These are phyloP conservation scores for Sebastes oblongus DNA, from an alignment of 2,797 vertebrate species.

Conservation along the genomic window DNA sequence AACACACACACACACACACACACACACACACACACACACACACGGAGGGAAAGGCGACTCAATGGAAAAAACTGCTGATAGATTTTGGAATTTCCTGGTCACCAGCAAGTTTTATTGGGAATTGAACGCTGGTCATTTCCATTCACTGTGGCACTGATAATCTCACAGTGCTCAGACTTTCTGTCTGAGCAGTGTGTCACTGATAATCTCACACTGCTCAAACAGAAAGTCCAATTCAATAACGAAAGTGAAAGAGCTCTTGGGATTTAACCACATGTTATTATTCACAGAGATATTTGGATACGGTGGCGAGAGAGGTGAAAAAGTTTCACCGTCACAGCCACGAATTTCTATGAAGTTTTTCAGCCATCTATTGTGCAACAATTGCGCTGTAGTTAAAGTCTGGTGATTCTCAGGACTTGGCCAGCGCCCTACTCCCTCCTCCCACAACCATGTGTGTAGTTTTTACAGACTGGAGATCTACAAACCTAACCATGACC, in stretches of 20 bases:
- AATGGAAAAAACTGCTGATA: slow-evolving; percentile 60
- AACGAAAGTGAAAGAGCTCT: slow-evolving; percentile 9
- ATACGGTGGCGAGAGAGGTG: not conserved
- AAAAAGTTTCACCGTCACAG: not conserved
- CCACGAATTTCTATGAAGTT: slow-evolving; percentile 37
- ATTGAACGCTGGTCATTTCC: not conserved
- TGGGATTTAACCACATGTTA: not conserved
- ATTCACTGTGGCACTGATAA: not conserved
- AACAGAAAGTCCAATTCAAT: not conserved
- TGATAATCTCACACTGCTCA: not conserved
- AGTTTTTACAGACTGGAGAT: slow-evolving; percentile 51
- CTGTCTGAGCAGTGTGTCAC: too few relatives aligned
- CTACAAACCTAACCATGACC: slow-evolving; percentile 69
- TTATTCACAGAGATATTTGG: not conserved
- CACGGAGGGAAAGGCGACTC: slow-evolving; percentile 44
- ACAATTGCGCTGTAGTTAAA: slow-evolving; percentile 13
- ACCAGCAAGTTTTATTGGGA: slow-evolving; percentile 16
- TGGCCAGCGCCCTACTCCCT: slow-evolving; percentile 37
- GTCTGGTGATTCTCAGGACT: slow-evolving; percentile 46
- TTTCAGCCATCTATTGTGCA: slow-evolving; percentile 53
- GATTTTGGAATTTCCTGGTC: slow-evolving; percentile 60
- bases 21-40: slow-evolving; percentile 31
- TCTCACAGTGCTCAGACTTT: not conserved
- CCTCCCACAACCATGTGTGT: slow-evolving; percentile 55
- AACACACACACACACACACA: not conserved